Base-by-base conservation (phyloP, 1,140 invertebrate genomes). In the Zaprionus inermis region DNA sequence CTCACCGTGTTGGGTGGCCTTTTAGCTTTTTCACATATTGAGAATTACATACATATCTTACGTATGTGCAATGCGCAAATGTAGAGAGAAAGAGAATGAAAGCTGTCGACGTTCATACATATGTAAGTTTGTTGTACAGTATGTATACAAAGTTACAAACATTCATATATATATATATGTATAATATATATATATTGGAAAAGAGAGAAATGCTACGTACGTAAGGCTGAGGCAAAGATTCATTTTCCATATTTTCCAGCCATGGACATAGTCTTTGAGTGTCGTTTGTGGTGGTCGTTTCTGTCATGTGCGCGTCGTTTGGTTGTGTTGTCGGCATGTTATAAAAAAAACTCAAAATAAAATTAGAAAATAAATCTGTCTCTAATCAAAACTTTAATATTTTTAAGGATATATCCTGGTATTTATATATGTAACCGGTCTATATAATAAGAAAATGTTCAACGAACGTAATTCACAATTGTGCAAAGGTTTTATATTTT, bases 241-340 rank as follows among this genome's bases (percentile, higher is more conserved):
- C 56, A 89, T 84, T 84, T 89, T 73, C 64, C 64, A 90, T 54
- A 66, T 80, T 85, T 78, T 55, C 79, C 75, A 79, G 63, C 67
- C 54, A 55, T 66, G 79, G 78, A 81, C 76, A 84, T 57, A 78
- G 78, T 81, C 76, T 84, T 65, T 79, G 75, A 79, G 59, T 90
- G 76, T 78, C 81, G 72, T 78, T 73, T 78, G 78, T 78, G 74
- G 70, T 78, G 72, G 80, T 90, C 82, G 83, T 91, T 78, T 81
- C 88, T 88, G 76, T 90, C 78, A 69, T 82, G 83, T 74, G 85
- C 76, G 69, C 74, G 63, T 81, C 67, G 70, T 71, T 85, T 81
- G 78, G 69, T 66, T 61, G 70, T 64, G 57, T 59, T 79, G 70
- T 78, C 79, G 66, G 75, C 68, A 71, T 81, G 61, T 74, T 75